Percentiles rank a stretch among this genome's conserved stretches.
Evolutionary conservation across 2,888 invertebrate species (phyloP).

Genomic region (Trypoxylon attenuatum): DNA sequence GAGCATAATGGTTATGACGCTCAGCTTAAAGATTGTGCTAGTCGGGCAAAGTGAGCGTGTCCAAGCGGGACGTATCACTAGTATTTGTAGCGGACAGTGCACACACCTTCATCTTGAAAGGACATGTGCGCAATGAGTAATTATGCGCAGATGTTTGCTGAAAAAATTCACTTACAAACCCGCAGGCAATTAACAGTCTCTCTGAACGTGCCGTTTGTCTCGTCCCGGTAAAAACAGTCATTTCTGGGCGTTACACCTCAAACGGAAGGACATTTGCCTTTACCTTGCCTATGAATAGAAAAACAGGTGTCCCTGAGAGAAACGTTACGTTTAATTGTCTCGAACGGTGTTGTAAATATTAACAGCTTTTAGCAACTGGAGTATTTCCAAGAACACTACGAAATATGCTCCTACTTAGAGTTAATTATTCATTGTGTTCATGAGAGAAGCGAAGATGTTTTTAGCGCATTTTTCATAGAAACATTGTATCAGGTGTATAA

Average conservation of each 20-base stretch:
- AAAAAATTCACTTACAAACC: conserved; percentile 36
- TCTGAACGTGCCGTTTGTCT: not conserved
- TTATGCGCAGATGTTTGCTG: conserved; percentile 54
- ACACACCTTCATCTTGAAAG: conserved; percentile 12
- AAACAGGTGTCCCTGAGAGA: no score
- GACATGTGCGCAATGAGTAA: conserved; percentile 50
- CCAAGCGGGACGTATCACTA: conserved; percentile 48
- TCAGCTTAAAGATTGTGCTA: conserved; percentile 58
- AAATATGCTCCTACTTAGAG: no score
- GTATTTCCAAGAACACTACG: no score
- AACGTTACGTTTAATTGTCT: no score
- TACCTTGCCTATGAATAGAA: no score
- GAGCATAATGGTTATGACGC: conserved; percentile 33
- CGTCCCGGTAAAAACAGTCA: not conserved
- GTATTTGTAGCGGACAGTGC: conserved; percentile 26
- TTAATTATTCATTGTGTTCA: no score
- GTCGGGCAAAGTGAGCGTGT: conserved; percentile 57
- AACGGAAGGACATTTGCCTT: no score
- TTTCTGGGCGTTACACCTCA: no score
- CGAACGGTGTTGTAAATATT: no score
- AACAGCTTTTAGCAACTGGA: no score
- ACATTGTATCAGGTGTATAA: conserved; percentile 36
- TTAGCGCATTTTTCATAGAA: conserved; percentile 31
- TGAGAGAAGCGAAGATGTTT: no score
- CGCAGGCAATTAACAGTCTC: conserved; percentile 11